phyloP scores from a whole-genome alignment of 2,888 invertebrate species.

The Caenorhabditis imperialis region DNA sequence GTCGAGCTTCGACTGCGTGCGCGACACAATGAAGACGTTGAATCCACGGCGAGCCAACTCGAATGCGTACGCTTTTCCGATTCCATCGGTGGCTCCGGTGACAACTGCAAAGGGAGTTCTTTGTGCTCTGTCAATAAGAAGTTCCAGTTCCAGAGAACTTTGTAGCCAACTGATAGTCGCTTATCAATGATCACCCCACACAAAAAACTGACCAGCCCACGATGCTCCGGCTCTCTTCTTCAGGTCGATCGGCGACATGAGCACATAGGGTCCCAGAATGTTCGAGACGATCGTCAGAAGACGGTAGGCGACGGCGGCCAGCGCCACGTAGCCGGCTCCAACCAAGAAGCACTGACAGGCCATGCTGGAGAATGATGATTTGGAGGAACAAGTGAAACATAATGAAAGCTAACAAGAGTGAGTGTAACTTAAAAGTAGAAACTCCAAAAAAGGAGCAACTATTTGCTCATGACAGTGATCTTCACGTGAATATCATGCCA shows the following conservation, averaged over 20 bases:
- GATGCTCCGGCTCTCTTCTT: constrained; percentile 72
- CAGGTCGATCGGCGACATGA: constrained; percentile 68
- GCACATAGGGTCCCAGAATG: constrained; percentile 67
- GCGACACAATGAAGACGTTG: constrained; percentile 75
- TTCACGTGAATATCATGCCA: too few species aligned
- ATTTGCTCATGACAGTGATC: too few species aligned
- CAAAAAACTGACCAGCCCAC: constrained; percentile 70
- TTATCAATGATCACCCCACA: too few species aligned
- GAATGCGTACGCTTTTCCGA: constrained; percentile 77
- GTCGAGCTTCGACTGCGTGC: constrained; percentile 74
- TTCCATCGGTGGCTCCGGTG: constrained; percentile 78
- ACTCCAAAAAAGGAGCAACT: too few species aligned
- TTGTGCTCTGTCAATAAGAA: too few species aligned
- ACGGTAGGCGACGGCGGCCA: constrained; percentile 58
- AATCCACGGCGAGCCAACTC: constrained; percentile 75
- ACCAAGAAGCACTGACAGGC: constrained; percentile 67
- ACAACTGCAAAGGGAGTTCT: constrained; percentile 68
- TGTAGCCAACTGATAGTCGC: too few species aligned
- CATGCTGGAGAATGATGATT: constrained; percentile 39
- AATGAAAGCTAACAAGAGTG: too few species aligned
- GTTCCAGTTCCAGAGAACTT: constrained; percentile 6
- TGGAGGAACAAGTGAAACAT: background rate
- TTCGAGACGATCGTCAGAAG: constrained; percentile 60
- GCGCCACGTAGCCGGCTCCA: constrained; percentile 65
- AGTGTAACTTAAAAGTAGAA: too few species aligned